Evolutionary conservation across 2,797 vertebrate genomes (phyloP).

Genomic region (Acipenser transmontanus): DNA sequence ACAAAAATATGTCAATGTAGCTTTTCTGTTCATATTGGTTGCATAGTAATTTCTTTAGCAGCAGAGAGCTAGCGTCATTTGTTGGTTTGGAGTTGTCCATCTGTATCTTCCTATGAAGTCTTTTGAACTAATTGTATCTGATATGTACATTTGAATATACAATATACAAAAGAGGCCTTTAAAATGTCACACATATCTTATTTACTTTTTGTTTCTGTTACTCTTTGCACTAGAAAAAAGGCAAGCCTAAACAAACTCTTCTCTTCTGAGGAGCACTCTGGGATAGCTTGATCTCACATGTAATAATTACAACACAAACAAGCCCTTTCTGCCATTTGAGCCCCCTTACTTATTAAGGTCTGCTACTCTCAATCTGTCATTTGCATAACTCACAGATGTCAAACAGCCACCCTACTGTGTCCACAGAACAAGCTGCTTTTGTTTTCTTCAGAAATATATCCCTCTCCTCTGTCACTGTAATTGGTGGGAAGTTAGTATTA

Average conservation of each 20-base stretch:
- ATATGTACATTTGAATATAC: too few species aligned
- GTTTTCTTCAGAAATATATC: slow-evolving; percentile 29
- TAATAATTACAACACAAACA: slow-evolving; percentile 43
- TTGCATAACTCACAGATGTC: slow-evolving; percentile 47
- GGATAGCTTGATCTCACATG: slow-evolving; percentile 47
- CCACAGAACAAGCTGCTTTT: slow-evolving; percentile 38
- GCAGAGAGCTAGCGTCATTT: background rate
- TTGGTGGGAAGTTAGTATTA: slow-evolving; percentile 21
- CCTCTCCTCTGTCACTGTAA: slow-evolving; percentile 30
- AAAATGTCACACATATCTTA: background rate
- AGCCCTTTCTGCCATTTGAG: slow-evolving; percentile 16
- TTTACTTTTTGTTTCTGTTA: background rate
- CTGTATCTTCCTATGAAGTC: background rate
- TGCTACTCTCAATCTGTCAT: slow-evolving; percentile 33
- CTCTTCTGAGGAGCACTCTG: slow-evolving; percentile 37
- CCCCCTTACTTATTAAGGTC: slow-evolving; percentile 32
- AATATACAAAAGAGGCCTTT: background rate
- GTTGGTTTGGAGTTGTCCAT: background rate
- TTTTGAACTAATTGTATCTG: background rate
- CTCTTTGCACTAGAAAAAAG: slow-evolving; percentile 59
- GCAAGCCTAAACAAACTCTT: slow-evolving; percentile 55
- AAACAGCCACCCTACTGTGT: slow-evolving; percentile 28
- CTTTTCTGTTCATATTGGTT: background rate
- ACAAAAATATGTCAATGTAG: background rate
- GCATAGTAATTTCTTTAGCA: background rate